Percentiles rank a stretch among this genome's conserved stretches.
Evolutionary conservation across 2,797 vertebrate genomes (phyloP).

Genomic region (Gallirallus australis): DNA sequence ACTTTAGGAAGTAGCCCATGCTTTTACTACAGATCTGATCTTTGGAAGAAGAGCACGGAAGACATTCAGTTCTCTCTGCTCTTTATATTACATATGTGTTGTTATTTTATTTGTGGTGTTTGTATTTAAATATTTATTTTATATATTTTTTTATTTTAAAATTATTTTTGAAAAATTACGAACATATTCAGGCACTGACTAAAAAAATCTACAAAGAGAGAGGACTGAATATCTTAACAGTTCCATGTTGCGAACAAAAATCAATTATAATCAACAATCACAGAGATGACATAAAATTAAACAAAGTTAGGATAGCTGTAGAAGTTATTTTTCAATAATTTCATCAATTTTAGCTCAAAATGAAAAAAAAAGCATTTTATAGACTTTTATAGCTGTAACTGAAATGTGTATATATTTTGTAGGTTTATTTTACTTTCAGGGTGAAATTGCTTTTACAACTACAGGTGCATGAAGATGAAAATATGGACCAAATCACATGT

Average conservation of each 20-base stretch:
- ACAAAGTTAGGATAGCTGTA: neutral
- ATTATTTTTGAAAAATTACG: neutral
- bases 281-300: neutral
- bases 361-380: neutral
- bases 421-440: slow-evolving; percentile 56
- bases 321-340: neutral
- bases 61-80: neutral
- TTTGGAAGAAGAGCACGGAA: neutral
- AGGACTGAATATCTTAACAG: neutral
- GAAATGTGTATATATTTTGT: neutral
- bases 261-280: neutral
- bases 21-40: neutral
- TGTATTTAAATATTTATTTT: neutral
- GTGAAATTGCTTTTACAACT: slow-evolving; percentile 74
- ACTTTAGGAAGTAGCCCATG: neutral
- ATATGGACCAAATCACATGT: slow-evolving; percentile 60
- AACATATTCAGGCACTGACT: neutral
- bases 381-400: neutral
- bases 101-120: neutral
- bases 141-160: neutral
- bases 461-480: slow-evolving; percentile 67
- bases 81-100: neutral
- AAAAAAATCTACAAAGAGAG: neutral
- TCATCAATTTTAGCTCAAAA: neutral
- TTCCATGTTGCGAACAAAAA: neutral